These are phyloP conservation scores for Philhelius pedissequus DNA, from an alignment of 2,888 invertebrate species.

Conservation along the genomic window DNA sequence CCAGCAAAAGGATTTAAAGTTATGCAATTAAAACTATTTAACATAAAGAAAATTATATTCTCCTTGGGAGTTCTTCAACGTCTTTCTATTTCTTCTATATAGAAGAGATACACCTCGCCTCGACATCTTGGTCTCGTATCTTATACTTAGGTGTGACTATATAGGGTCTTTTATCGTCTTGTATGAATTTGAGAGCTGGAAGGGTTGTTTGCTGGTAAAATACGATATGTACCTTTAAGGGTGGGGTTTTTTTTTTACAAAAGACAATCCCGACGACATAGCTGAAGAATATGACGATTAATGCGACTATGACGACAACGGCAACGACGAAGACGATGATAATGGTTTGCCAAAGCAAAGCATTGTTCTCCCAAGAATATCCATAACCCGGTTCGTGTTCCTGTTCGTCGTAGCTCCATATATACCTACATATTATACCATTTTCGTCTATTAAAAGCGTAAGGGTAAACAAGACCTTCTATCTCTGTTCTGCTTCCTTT, in stretches of 20 bases:
- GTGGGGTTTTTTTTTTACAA: background rate
- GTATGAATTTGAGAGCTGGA: slow-evolving; percentile 20
- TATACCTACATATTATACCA: slow-evolving; percentile 45
- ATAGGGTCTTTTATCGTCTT: slow-evolving; percentile 4
- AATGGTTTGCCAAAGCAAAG: slow-evolving; percentile 50
- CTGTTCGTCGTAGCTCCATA: background rate
- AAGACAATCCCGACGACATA: slow-evolving; percentile 1
- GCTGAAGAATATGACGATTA: background rate
- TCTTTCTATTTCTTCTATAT: background rate
- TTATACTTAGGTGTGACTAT: background rate
- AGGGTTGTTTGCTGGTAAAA: slow-evolving; percentile 14
- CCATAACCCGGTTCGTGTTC: slow-evolving; percentile 10
- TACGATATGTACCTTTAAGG: slow-evolving; percentile 25
- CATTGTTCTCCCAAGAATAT: slow-evolving; percentile 36
- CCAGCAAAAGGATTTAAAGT: slow-evolving; percentile 60
- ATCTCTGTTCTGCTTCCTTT: background rate
- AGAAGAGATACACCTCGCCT: background rate
- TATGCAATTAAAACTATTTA: slow-evolving; percentile 65
- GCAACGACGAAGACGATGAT: slow-evolving; percentile 17
- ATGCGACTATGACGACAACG: background rate
- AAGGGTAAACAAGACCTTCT: slow-evolving; percentile 31
- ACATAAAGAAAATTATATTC: slow-evolving; percentile 60
- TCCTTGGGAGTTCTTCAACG: slow-evolving; percentile 1
- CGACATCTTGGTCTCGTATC: slow-evolving; percentile 18
- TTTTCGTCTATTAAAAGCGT: slow-evolving; percentile 62